Base-by-base conservation (phyloP, 2,888 invertebrate species). In the Marasmarcha lunaedactyla region DNA sequence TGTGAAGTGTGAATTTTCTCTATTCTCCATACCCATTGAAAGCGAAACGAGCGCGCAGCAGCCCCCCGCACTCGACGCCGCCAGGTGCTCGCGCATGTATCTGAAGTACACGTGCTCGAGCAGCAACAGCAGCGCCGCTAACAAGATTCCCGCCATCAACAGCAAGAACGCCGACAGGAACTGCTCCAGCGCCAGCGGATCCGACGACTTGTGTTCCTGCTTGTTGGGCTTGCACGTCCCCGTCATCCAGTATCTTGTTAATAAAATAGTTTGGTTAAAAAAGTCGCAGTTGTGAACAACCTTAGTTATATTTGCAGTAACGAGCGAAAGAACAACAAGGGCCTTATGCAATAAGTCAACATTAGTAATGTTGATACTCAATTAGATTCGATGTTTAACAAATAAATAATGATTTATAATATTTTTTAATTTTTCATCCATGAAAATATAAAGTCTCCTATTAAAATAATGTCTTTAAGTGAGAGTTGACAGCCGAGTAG, bases 111-210 rank as follows among this genome's bases (percentile, higher is more conserved):
- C 86, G 72, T 97, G 94, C 77, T 99, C 98, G 43, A 97, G 81
- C 36, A 94, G 86, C 45, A 98, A 86, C 40, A 98, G 87, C 15
- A 95, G 73, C 0, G 95, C 92, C 1, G 97, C 95, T 49, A 98
- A 84, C 45, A 97, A 84, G 55, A 98, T 95, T 34, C 98, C 98
- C 43, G 94, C 94, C 88, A 96, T 95, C 40, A 99, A 87, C 46
- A 99, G 87, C 42, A 98, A 87, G 76, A 98, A 99, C 37, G 98
- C 98, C 45, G 96, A 96, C 65, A 98, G 90, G 83, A 99, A 99
- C 85, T 99, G 98, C 72, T 95, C 95, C 51, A 95, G 84, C 7
- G 95, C 95, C 51, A 95, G 76, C 1, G 95, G 93, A 74, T 95
- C 95, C 42, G 94, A 94, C 45, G 93, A 93, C 72, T 94, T 93